A percentile compares a stretch with the other conserved stretches of the same genome.
phyloP scores from a whole-genome alignment of 2,888 invertebrate genomes.

The Heliconius charithonia region DNA sequence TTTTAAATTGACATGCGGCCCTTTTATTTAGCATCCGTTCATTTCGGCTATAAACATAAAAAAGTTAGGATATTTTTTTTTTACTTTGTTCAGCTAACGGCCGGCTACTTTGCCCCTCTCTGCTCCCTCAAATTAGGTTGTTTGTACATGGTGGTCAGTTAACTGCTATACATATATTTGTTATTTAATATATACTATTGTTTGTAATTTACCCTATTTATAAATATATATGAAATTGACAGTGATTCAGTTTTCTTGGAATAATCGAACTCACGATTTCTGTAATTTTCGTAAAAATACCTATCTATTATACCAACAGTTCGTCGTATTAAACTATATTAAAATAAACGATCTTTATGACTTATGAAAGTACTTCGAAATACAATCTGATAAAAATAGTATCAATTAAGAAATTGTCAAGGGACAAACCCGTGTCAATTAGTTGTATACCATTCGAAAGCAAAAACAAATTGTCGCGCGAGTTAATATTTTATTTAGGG shows the following conservation, averaged over 20 bases:
- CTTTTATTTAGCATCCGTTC: conserved; percentile 56
- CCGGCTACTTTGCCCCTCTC: background rate
- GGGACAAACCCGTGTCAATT: conserved; percentile 73
- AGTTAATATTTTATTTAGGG: conserved; percentile 77
- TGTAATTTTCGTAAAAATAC: background rate
- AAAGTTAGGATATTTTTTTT: conserved; percentile 29
- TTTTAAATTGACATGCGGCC: conserved; percentile 78
- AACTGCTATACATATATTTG: background rate
- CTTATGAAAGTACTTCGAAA: background rate
- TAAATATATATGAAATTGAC: background rate
- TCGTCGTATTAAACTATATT: background rate
- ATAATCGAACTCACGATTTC: background rate
- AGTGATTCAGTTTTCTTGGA: background rate
- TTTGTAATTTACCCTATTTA: background rate
- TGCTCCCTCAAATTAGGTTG: background rate
- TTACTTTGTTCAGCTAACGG: background rate
- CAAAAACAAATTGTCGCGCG: conserved; percentile 67
- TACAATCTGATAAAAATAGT: conserved; percentile 10
- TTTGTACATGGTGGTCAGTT: background rate
- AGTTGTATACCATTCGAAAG: conserved; percentile 62
- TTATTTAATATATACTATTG: background rate
- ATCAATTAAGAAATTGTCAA: conserved; percentile 39
- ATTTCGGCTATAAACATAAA: conserved; percentile 36
- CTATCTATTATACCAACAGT: background rate
- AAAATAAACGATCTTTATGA: background rate